These are phyloP conservation scores for Drosophila kohkoa DNA, from an alignment of 1,140 invertebrate genomes.

Conservation along the genomic window DNA sequence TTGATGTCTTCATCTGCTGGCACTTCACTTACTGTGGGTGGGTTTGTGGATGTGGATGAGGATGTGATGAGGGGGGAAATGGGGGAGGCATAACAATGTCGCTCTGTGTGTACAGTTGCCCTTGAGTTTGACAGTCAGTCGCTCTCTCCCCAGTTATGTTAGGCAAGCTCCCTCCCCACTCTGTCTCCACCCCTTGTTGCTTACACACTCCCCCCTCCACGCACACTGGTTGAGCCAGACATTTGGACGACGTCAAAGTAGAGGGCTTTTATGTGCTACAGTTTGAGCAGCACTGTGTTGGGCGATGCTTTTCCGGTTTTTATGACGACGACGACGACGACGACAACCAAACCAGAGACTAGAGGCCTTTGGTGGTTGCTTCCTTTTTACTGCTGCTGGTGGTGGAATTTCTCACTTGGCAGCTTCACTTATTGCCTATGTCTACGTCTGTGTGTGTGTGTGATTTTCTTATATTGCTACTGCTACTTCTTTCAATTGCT, in stretches of 20 bases:
- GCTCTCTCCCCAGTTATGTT: too few species aligned
- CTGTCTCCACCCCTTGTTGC: neutral
- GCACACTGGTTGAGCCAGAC: slow-evolving; percentile 35
- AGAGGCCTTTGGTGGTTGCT: slow-evolving; percentile 42
- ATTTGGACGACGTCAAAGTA: slow-evolving; percentile 47
- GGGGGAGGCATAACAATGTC: too few species aligned
- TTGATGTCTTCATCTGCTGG: slow-evolving; percentile 6
- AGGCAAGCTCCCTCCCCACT: neutral
- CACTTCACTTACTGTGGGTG: neutral
- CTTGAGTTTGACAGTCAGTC: slow-evolving; percentile 48
- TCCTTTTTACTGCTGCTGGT: slow-evolving; percentile 29
- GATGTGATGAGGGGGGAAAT: too few species aligned
- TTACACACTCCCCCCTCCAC: neutral
- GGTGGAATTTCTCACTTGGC: slow-evolving; percentile 63
- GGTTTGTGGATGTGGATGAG: neutral
- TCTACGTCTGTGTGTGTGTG: slow-evolving; percentile 11
- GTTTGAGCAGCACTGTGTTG: slow-evolving; percentile 8
- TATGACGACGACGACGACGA: neutral
- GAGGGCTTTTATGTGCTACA: neutral
- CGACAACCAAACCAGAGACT: neutral
- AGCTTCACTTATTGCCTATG: slow-evolving; percentile 14
- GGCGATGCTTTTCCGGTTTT: slow-evolving; percentile 30
- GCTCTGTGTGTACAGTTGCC: slow-evolving; percentile 57
- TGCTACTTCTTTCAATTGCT: slow-evolving; percentile 45
- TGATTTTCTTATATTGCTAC: slow-evolving; percentile 33